A percentile compares a stretch with the other conserved stretches of the same genome.
These are phyloP conservation scores for Camelus dromedarius DNA, from an alignment of 2,113 vertebrate species.

Conservation along the genomic window DNA sequence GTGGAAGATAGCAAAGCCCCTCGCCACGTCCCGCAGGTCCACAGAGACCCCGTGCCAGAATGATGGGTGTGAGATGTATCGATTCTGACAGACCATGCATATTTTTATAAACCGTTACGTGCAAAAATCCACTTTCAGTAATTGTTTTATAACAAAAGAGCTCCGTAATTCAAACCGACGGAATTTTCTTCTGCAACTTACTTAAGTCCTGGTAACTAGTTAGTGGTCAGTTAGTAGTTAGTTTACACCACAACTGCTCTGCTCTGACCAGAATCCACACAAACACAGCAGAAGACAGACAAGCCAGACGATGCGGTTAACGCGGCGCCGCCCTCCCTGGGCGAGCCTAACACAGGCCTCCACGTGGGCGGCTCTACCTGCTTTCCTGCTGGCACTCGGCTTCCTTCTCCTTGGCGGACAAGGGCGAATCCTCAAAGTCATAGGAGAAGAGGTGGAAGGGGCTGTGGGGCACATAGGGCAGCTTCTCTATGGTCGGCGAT, in stretches of 20 bases:
- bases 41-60: background rate
- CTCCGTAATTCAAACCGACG: background rate
- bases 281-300: background rate
- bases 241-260: background rate
- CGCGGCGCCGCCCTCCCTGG: background rate
- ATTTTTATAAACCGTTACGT: background rate
- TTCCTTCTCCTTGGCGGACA: conserved; percentile 86
- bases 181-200: conserved; percentile 15
- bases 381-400: conserved; percentile 86
- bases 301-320: background rate
- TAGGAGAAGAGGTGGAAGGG: conserved; percentile 96
- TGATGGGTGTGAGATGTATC: background rate
- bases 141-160: background rate
- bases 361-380: conserved; percentile 88
- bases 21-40: background rate
- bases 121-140: background rate
- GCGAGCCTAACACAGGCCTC: conserved; percentile 38
- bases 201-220: background rate
- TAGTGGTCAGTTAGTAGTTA: background rate
- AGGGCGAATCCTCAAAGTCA: conserved; percentile 91
- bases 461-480: conserved; percentile 95
- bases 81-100: background rate
- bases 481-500: conserved; percentile 87
- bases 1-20: background rate
- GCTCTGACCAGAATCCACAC: background rate